A percentile compares a stretch with the other conserved stretches of the same genome.
Conservation (phyloP, 2,113 vertebrate species). For the Hypanus sabinus region DNA sequence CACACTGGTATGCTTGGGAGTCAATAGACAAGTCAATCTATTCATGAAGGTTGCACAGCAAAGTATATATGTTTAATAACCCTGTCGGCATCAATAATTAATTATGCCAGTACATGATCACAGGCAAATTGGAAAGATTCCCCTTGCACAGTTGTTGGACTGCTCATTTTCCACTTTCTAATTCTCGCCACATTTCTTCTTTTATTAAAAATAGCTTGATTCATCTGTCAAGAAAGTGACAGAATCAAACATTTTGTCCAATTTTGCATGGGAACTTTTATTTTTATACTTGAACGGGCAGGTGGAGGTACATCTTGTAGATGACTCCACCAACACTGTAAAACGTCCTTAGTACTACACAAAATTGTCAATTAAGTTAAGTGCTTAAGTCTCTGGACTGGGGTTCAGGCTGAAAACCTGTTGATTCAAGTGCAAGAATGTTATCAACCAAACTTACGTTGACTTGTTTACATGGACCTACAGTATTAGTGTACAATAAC, state of each 20-base stretch:
- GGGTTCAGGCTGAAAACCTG: background rate
- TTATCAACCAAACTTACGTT: background rate
- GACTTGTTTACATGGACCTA: background rate
- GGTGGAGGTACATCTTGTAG: background rate
- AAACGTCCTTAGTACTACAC: background rate
- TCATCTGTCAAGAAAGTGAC: background rate
- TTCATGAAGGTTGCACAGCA: background rate
- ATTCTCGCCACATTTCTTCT: background rate
- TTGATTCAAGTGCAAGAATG: background rate
- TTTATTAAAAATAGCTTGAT: background rate
- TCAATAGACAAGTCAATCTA: background rate
- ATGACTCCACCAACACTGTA: too few species aligned
- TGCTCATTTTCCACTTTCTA: background rate
- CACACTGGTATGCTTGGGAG: background rate
- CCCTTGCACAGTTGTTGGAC: background rate
- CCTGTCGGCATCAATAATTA: slow-evolving; percentile 20
- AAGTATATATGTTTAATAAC: background rate
- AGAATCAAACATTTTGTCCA: background rate
- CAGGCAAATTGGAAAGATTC: background rate
- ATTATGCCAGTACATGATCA: slow-evolving; percentile 15
- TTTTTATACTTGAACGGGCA: background rate
- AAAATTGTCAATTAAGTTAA: background rate
- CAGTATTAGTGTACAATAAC: background rate
- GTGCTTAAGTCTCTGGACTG: background rate
- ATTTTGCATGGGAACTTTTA: background rate